phyloP scores from a whole-genome alignment of 2,113 vertebrate species.

The Epinephelus lanceolatus region DNA sequence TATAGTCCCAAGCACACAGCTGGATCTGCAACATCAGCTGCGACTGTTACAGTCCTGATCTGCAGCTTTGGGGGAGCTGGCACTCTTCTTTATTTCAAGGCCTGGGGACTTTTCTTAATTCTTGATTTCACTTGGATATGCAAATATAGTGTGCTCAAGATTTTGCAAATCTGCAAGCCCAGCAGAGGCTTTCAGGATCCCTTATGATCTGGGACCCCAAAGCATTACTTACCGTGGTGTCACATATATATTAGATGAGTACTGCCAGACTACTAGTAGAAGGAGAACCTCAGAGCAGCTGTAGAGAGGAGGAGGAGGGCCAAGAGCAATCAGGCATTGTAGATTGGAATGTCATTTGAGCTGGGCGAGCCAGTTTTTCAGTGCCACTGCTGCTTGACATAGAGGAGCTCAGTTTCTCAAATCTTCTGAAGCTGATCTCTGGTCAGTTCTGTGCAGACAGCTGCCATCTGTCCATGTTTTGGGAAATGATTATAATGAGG shows the following conservation, averaged over 20 bases:
- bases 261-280: too few species aligned
- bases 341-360: not conserved
- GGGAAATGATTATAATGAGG: not conserved
- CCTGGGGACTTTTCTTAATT: not conserved
- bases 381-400: not conserved
- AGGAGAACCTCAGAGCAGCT: not conserved
- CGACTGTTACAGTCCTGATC: not conserved
- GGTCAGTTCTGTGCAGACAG: not conserved
- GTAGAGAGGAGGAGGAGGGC: not conserved
- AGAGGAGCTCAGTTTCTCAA: not conserved
- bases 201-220: not conserved
- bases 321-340: not conserved
- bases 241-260: not conserved
- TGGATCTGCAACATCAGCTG: slow-evolving; percentile 35
- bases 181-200: not conserved
- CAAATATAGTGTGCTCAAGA: not conserved
- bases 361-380: not conserved
- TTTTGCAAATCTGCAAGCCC: not conserved
- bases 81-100: not conserved
- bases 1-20: slow-evolving; percentile 10
- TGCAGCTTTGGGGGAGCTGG: not conserved
- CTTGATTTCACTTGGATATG: slow-evolving; percentile 11
- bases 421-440: not conserved
- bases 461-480: slow-evolving; percentile 9
- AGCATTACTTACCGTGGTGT: not conserved